Evolutionary conservation across 2,113 vertebrate genomes (phyloP).

Genomic region (Phocoena sinus): DNA sequence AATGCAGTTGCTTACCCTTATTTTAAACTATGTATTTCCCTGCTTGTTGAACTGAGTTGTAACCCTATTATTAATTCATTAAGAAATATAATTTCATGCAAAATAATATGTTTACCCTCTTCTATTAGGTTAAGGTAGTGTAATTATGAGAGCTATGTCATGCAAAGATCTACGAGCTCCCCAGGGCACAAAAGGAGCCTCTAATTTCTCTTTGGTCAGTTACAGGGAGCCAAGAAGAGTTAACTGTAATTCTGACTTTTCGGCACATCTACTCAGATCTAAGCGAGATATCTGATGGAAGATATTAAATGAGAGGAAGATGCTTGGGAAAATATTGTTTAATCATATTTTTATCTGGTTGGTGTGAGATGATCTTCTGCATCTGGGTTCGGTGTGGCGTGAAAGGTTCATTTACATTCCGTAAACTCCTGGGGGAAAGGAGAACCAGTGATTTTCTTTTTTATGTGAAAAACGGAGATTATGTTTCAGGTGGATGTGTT

Average conservation of each 20-base stretch:
- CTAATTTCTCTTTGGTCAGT: neutral
- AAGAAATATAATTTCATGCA: constrained; percentile 23
- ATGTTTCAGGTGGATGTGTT: neutral
- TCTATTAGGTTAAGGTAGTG: neutral
- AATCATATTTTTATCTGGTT: neutral
- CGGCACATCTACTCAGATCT: rapidly evolving
- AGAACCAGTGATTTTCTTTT: neutral
- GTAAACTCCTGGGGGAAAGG: neutral
- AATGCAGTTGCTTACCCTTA: neutral
- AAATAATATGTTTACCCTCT: constrained; percentile 23
- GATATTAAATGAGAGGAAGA: neutral
- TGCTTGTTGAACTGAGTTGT: constrained; percentile 24
- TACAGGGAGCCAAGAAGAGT: neutral
- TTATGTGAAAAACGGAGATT: neutral
- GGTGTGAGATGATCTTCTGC: neutral
- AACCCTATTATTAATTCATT: constrained; percentile 61
- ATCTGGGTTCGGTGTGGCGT: neutral
- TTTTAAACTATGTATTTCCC: constrained; percentile 15
- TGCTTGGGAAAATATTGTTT: neutral
- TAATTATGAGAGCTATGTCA: neutral
- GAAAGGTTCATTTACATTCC: neutral
- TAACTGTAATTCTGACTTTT: neutral
- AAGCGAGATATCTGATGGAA: neutral
- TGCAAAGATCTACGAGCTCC: neutral
- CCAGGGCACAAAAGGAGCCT: rapidly evolving